Base-by-base conservation (phyloP, 2,797 vertebrate genomes). In the Labroides dimidiatus region DNA sequence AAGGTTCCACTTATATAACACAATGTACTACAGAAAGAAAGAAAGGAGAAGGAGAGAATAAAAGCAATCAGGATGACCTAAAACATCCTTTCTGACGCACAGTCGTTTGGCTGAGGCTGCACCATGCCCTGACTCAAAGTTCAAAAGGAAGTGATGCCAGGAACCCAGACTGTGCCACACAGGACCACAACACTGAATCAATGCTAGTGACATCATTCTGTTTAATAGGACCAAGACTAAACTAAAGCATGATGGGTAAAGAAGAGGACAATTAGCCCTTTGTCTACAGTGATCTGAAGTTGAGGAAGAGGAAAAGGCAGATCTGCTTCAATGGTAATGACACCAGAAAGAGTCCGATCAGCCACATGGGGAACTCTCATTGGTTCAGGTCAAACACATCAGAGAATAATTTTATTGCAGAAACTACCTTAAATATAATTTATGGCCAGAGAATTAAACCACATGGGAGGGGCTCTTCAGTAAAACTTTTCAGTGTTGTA, bases 1-100 rank as follows among this genome's bases (percentile, higher is more conserved):
- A 63, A 16, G 8, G 44, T 68, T 73, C 64, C 30, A 48, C 72
- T 80, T 64, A 60, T 64, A 63, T 68, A 85, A 83, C 49, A 50
- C 24, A 36, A 66, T 39, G 65, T 37, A 64, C 52, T 72, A 13
- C 69, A 78, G n/a, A 52, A 57, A 71, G 64, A 57, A 64, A n/a
- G 50, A 54, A 21, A 21, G 16, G 43, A 47, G 23, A 57, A 39
- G 43, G 69, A 63, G 21, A 64, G 54, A 51, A 70, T 72, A 69
- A 44, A 45, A 51, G 54, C 48, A 52, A 47, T 80, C 58, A 47
- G 71, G 47, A 84, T 14, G 21, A 59, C 44, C 77, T 73, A 37
- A 78, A 76, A 77, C 78, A 59, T 72, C 60, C 69, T 55, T 67
- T 69, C 44, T 86, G 83, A 90, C 65, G 71, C 77, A 82, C 71